Base-by-base conservation (phyloP, 2,888 invertebrate species). In the Rhingia campestris region DNA sequence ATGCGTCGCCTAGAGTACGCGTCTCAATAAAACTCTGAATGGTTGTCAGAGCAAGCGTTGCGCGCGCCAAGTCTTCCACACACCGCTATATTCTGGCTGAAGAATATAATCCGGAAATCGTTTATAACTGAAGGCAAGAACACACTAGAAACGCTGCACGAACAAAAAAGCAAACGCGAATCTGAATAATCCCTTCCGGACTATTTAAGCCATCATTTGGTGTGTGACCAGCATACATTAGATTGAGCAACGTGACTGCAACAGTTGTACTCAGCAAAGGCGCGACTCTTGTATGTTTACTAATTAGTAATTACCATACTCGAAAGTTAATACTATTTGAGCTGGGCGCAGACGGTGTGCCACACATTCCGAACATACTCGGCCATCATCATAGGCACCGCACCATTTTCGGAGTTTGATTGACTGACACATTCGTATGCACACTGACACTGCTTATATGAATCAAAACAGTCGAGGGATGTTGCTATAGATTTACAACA, bases 101-200 rank as follows among this genome's bases (percentile, higher is more conserved):
- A 51, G 22, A 33, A 61, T 51, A 37, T n/a, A 51, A 30, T 61
- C 72, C 72, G 72, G 61, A 72, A 61, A 72, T 61, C 35, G 51
- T 33, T 41, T 51, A 61, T 53, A 72, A 61, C 53, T 51, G 47
- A 37, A 58, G 32, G 49, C 56, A 39, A 58, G 7, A 49, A 10
- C 12, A 12, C 22, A 22, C 22, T 22, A 22, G 22, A 12, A n/a
- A 12, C 3, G 35, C 9, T 41, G 43, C 30, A 4, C 12, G 10
- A 7, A 45, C 14, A 37, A 61, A 67, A 30, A 22, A 41, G 39
- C 41, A 10, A 69, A 69, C 22, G 64, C 41, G 53, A 70, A 64
- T 58, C 69, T 69, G 53, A 64, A 64, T 75, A 59, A 76, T 70
- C 75, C 75, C 81, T 81, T 75, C 69, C 81, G 70, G 75, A 51